These are phyloP conservation scores for Brachionus plicatilis DNA, from an alignment of 1,140 invertebrate species.

Conservation along the genomic window DNA sequence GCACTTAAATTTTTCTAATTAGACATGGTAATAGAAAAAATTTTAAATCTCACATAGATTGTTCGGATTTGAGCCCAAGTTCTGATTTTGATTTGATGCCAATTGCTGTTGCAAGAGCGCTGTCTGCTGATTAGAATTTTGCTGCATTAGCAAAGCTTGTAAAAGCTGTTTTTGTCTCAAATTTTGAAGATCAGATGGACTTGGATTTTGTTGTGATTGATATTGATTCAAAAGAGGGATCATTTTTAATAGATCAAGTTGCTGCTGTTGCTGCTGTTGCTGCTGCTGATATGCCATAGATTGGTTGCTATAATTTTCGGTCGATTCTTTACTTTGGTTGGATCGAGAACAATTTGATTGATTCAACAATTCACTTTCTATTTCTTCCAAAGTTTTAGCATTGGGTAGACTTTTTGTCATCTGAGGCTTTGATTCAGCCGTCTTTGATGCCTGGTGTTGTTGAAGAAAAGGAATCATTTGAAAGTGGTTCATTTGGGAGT, in stretches of 20 bases:
- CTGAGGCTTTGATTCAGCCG: background rate
- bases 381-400: conserved; percentile 38
- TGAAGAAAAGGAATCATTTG: background rate
- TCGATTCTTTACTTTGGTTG: background rate
- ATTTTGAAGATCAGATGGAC: background rate
- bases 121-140: background rate
- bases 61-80: background rate
- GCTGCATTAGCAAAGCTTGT: background rate
- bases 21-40: background rate
- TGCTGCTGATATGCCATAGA: background rate
- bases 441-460: background rate
- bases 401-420: conserved; percentile 29
- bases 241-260: conserved; percentile 11
- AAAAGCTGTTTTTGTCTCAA: background rate
- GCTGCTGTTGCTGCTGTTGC: background rate
- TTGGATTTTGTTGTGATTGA: background rate
- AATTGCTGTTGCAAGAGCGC: background rate
- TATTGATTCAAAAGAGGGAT: background rate
- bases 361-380: conserved; percentile 33
- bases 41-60: background rate
- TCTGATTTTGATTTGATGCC: background rate
- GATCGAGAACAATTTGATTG: background rate
- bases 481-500: background rate
- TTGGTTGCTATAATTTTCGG: background rate
- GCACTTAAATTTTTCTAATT: conserved; percentile 23